Percentiles rank a stretch among this genome's conserved stretches.
These are phyloP conservation scores for Rotaria magnacalcarata DNA, from an alignment of 2,888 invertebrate species.

Conservation along the genomic window DNA sequence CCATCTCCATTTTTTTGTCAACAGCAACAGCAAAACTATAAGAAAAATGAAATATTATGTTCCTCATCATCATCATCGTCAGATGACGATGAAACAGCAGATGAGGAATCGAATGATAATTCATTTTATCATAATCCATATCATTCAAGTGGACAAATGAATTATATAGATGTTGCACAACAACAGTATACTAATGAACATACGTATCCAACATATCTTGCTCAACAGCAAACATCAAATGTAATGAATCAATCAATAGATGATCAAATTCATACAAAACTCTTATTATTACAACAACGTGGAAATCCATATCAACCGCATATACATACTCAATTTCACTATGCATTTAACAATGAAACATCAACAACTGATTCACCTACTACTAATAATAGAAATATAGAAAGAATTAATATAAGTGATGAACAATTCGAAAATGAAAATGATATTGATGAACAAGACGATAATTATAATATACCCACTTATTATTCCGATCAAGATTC, in stretches of 20 bases:
- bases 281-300: slow-evolving; percentile 11
- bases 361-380: not conserved
- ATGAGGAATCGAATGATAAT: not conserved
- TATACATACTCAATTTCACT: not conserved
- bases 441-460: not conserved
- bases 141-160: slow-evolving; percentile 5
- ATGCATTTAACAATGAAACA: not conserved
- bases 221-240: not conserved
- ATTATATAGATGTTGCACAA: slow-evolving; percentile 10
- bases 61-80: not conserved
- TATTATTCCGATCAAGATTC: not conserved
- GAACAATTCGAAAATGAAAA: too few species aligned
- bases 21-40: not conserved
- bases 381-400: not conserved
- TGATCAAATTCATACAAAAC: slow-evolving; percentile 12
- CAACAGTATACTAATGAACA: slow-evolving; percentile 3
- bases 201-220: slow-evolving; percentile 26
- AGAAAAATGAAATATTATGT: not conserved
- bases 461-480: not conserved
- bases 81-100: not conserved
- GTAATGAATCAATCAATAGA: not conserved
- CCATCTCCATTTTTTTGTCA: not conserved
- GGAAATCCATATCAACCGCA: not conserved
- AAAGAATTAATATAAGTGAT: not conserved
- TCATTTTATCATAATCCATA: slow-evolving; percentile 34